Base-by-base conservation (phyloP, 2,888 invertebrate species). In the Tipula vernalis region DNA sequence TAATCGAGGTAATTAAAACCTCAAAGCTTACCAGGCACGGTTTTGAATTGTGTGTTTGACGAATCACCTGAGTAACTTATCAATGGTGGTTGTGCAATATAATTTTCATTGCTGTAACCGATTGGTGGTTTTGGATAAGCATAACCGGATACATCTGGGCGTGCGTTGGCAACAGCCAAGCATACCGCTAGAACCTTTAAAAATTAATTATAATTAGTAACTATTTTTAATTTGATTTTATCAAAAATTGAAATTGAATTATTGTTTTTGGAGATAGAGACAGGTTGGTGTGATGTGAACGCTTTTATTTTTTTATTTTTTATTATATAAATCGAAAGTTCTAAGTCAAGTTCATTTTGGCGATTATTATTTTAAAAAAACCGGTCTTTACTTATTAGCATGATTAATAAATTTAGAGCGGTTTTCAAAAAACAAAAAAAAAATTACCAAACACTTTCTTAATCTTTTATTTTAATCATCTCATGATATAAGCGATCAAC, bases 131-230 rank as follows among this genome's bases (percentile, higher is more conserved):
- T 85, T 86, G 87, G 86, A 47, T 88, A 88, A 41, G 57, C 85
- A 83, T 88, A 88, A 18, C 88, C 88, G 47, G 87, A 87, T n/a
- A 88, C 88, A 87, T 88, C 88, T 2, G 88, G 88, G 41, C 88
- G 85, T 12, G 88, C 88, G 84, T 44, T 41, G 36, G 51, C 83
- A 15, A 85, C 83, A 6, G 84, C 86, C 36, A 39, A 28, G 44
- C 57, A 85, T 10, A 42, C 0, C 13, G 85, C 39, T 85, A 85
- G 5, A 5, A 85, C 39, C 85, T 85, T 39, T 10, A 85, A 3
- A 39, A 84, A 13, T 28, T 71, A 28, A 28, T 71, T 71, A 15
- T 57, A 15, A 71, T 28, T 71, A 71, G 6, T 28, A 71, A 15
- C 15, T 5, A 71, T 0, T 28, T 28, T 51, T 28, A 10, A 28